These are phyloP conservation scores for Ectropis grisescens DNA, from an alignment of 1,140 invertebrate species.

Conservation along the genomic window DNA sequence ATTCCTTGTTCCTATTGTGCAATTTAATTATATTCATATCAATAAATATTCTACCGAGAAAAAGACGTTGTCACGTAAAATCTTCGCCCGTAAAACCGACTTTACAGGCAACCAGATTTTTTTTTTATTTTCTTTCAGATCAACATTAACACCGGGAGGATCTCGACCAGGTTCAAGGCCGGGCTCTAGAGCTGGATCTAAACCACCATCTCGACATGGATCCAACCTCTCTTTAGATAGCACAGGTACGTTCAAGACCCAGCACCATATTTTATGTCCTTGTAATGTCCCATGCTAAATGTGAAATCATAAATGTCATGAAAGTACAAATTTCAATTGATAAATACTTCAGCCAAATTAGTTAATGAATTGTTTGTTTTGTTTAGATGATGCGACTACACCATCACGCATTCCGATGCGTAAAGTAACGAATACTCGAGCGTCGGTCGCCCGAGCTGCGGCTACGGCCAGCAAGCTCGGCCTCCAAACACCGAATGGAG, in stretches of 20 bases:
- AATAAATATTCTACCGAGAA: too few species aligned
- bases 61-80: too few species aligned
- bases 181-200: conserved; percentile 85
- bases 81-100: too few species aligned
- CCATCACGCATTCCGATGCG: conserved; percentile 82
- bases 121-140: too few species aligned
- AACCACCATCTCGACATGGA: conserved; percentile 92
- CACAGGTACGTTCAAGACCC: conserved; percentile 84
- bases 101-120: too few species aligned
- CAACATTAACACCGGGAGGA: conserved; percentile 75
- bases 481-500: conserved; percentile 60
- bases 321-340: too few species aligned
- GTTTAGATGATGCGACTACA: conserved; percentile 75
- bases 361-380: conserved; percentile 1
- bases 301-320: too few species aligned
- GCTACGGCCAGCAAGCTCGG: conserved; percentile 65
- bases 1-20: too few species aligned
- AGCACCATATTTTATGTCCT: conserved; percentile 3
- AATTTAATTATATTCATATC: too few species aligned
- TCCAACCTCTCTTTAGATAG: conserved; percentile 93
- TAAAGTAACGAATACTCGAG: conserved; percentile 68
- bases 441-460: conserved; percentile 70
- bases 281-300: too few species aligned
- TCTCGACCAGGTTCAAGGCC: conserved; percentile 85
- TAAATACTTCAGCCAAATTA: too few species aligned